Evolutionary conservation across 2,113 vertebrate genomes (phyloP).

Genomic region (Prionailurus viverrinus): DNA sequence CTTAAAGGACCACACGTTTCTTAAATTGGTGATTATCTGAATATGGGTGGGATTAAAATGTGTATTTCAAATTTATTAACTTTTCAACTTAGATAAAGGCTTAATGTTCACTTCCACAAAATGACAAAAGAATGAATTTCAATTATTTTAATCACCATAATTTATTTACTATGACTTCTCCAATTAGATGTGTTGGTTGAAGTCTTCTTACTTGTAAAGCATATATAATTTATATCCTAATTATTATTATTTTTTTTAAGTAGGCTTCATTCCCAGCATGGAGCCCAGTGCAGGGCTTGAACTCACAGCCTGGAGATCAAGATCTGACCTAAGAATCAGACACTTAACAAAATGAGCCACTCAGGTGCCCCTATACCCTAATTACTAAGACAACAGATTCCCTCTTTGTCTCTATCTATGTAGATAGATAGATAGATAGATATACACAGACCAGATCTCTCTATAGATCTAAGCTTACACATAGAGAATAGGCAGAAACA

Average conservation of each 20-base stretch:
- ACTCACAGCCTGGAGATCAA: too few species aligned
- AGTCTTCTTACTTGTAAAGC: not conserved
- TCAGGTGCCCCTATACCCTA: too few species aligned
- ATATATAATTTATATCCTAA: not conserved
- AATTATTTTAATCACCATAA: not conserved
- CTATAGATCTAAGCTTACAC: not conserved
- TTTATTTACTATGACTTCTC: not conserved
- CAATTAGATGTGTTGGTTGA: not conserved
- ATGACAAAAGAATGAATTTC: slow-evolving; percentile 2
- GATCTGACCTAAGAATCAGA: too few species aligned
- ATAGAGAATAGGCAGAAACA: not conserved
- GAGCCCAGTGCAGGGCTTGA: too few species aligned
- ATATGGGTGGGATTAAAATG: not conserved
- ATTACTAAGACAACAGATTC: too few species aligned
- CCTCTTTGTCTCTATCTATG: not conserved
- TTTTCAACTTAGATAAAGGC: not conserved
- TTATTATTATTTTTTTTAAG: too few species aligned
- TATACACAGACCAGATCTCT: not conserved
- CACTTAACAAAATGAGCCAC: too few species aligned
- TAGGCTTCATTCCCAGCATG: too few species aligned
- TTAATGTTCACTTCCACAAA: not conserved
- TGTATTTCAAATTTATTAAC: not conserved
- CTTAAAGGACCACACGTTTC: not conserved
- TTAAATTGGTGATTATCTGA: not conserved
- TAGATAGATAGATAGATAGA: not conserved